These are phyloP conservation scores for Hololepta plana DNA, from an alignment of 2,888 invertebrate genomes.

Conservation along the genomic window DNA sequence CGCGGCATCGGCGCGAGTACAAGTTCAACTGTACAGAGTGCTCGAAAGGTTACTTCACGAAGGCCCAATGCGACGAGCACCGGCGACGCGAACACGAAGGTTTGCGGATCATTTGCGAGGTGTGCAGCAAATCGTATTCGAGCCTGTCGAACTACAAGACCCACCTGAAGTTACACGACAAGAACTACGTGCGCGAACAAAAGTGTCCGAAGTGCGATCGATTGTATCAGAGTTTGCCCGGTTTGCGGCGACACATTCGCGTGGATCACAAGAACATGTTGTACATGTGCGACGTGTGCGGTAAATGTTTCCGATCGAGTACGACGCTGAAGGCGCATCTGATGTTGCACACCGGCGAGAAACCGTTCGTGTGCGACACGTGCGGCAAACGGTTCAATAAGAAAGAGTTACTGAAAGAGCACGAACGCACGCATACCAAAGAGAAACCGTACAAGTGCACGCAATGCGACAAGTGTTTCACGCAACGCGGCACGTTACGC, in stretches of 20 bases:
- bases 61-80: conserved; percentile 11
- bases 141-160: conserved; percentile 15
- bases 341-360: conserved; percentile 22
- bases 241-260: conserved; percentile 7
- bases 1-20: conserved; percentile 5
- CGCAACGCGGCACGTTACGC: conserved; percentile 36
- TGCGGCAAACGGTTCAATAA: conserved; percentile 24
- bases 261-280: too few species aligned
- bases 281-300: conserved; percentile 32
- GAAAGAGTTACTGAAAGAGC: conserved; percentile 21
- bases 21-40: conserved; percentile 15
- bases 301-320: conserved; percentile 29
- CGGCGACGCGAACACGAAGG: conserved; percentile 9
- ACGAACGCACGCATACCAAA: conserved; percentile 25
- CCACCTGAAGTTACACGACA: conserved; percentile 10
- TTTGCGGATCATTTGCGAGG: too few species aligned
- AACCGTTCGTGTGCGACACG: conserved; percentile 17
- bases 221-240: too few species aligned
- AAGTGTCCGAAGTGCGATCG: conserved; percentile 6
- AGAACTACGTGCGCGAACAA: conserved; percentile 8
- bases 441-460: conserved; percentile 25
- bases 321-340: conserved; percentile 17
- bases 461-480: conserved; percentile 35
- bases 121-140: conserved; percentile 26
- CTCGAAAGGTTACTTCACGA: conserved; percentile 18